Base-by-base conservation (phyloP, 2,888 invertebrate genomes). In the Chirona hameri region DNA sequence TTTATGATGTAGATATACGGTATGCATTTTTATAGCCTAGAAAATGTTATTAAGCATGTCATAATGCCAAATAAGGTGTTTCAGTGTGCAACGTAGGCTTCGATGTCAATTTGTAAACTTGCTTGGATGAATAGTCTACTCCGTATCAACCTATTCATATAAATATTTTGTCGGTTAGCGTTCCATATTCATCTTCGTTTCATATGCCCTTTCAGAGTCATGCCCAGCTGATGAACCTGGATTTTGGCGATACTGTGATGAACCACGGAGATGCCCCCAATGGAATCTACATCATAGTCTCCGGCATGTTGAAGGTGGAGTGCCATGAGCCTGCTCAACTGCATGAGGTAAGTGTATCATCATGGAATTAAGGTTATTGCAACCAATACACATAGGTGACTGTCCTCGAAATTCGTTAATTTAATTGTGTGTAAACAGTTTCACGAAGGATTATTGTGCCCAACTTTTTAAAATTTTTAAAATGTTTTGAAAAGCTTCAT, bases 201-300 rank as follows among this genome's bases (percentile, higher is more conserved):
- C 18, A 18, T n/a, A n/a, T n/a, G n/a, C n/a, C n/a, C n/a, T 84
- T 85, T 57, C 82, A 88, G 87, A 85, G 85, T 31, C 86, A 87
- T 83, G 87, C 87, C 0, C 83, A 85, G 31, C 84, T 88, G 24
- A 84, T 87, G 80, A 86, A 86, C 65, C 88, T 87, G 85, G 85
- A 86, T 81, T 87, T 87, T 83, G 88, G 88, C 24, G 88, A 89
- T 83, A 83, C 84, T 21, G 86, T 89, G 9, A 86, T 87, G 83
- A 84, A 85, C 4, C 86, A 87, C 55, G 88, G 88, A 0, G 88
- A 88, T 18, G 85, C 86, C 0, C 86, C 88, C 4, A 87, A 87
- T 81, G 90, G 90, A 12, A 87, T 90, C 46, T 89, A 88, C 83
- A 87, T 90, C 81, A 87, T 90, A 55, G 87, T 89, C 14, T 88